Evolutionary conservation across 1,140 invertebrate species (phyloP).

Genomic region (Dinothrombium tinctorium): DNA sequence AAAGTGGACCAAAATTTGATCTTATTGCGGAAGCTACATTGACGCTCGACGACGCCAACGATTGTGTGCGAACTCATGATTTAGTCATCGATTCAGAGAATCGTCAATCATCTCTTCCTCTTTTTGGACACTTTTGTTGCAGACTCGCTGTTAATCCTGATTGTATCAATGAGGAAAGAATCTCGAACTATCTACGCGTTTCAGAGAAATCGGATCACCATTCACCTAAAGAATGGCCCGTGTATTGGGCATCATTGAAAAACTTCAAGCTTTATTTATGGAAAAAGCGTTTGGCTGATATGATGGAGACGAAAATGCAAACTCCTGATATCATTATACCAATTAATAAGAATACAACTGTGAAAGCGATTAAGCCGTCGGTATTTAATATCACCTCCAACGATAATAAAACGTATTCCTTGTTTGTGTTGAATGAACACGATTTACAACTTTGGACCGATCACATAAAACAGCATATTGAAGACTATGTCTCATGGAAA

Average conservation of each 20-base stretch:
- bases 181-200: conserved; percentile 29
- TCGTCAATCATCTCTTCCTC: conserved; percentile 30
- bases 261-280: conserved; percentile 23
- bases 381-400: conserved; percentile 3
- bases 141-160: conserved; percentile 39
- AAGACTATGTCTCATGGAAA: conserved; percentile 33
- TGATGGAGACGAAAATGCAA: not conserved
- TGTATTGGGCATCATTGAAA: conserved; percentile 16
- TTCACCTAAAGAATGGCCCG: conserved; percentile 14
- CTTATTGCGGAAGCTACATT: conserved; percentile 36
- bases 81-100: conserved; percentile 23
- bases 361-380: not conserved
- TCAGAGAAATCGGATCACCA: conserved; percentile 18
- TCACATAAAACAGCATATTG: conserved; percentile 23
- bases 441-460: conserved; percentile 21
- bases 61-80: conserved; percentile 27
- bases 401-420: conserved; percentile 5
- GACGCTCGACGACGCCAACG: conserved; percentile 32
- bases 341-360: conserved; percentile 19
- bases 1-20: conserved; percentile 40
- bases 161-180: conserved; percentile 29
- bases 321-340: conserved; percentile 21
- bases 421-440: conserved; percentile 1
- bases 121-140: conserved; percentile 49
- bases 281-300: conserved; percentile 11